phyloP scores from a whole-genome alignment of 2,113 vertebrate genomes.

The Clarias batrachus region DNA sequence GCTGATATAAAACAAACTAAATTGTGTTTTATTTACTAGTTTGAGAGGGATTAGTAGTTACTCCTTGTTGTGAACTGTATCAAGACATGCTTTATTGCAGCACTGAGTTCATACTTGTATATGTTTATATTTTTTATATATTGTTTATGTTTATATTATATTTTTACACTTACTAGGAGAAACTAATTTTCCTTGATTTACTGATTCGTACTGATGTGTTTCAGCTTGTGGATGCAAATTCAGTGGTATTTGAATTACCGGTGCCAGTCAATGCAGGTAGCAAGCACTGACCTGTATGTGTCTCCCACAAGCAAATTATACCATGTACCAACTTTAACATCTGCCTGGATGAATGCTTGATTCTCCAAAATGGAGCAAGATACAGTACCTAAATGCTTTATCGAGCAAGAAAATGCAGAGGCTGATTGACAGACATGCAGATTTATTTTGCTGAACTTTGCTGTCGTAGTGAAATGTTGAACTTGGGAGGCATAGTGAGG shows the following conservation, averaged over 20 bases:
- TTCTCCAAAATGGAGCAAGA: neutral
- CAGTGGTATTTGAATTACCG: neutral
- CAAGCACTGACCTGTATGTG: slow-evolving; percentile 7
- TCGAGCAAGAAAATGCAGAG: neutral
- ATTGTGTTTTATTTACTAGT: neutral
- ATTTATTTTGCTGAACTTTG: neutral
- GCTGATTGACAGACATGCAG: neutral
- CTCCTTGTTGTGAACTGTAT: neutral
- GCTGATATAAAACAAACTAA: neutral
- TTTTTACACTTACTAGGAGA: neutral
- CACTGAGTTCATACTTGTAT: neutral
- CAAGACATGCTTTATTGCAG: neutral
- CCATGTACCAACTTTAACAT: neutral
- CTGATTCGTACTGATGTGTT: neutral
- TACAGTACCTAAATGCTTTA: neutral
- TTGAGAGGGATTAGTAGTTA: neutral
- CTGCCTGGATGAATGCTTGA: neutral
- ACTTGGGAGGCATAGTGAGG: neutral
- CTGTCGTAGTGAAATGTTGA: neutral
- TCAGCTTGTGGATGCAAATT: slow-evolving; percentile 5
- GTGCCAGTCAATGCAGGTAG: neutral
- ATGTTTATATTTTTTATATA: neutral
- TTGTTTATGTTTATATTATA: no score
- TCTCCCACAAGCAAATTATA: neutral
- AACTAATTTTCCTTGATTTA: neutral